A percentile compares a stretch with the other conserved stretches of the same genome.
These are phyloP conservation scores for Barnardius zonarius DNA, from an alignment of 2,113 vertebrate species.

Conservation along the genomic window DNA sequence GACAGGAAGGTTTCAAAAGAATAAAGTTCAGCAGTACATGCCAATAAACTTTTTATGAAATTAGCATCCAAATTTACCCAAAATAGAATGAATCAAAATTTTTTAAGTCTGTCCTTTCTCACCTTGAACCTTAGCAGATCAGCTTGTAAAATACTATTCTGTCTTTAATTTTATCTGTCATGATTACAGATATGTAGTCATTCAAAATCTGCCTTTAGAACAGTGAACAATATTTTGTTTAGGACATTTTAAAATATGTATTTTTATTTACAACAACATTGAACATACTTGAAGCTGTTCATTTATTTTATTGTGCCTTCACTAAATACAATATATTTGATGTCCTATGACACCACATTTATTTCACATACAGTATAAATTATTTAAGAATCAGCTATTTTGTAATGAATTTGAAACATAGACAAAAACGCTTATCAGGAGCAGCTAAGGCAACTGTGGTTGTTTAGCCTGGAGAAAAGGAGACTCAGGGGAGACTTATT, in stretches of 20 bases:
- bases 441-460: background rate
- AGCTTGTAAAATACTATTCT: background rate
- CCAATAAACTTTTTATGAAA: background rate
- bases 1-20: background rate
- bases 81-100: background rate
- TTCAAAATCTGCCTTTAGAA: background rate
- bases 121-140: background rate
- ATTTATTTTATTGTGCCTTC: background rate
- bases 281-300: background rate
- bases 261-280: background rate
- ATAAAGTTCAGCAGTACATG: background rate
- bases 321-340: background rate
- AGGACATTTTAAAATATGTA: background rate
- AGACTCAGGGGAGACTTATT: background rate
- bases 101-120: background rate
- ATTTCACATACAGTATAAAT: background rate
- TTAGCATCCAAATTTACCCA: background rate
- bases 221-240: background rate
- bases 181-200: background rate
- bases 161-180: background rate
- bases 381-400: background rate
- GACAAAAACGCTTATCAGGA: background rate
- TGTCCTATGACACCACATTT: background rate
- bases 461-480: background rate
- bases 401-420: background rate